Evolutionary conservation across 35 echinoderm and acorn worm species (phyloP), one percentile per base, ranked within the genome.

Genomic region (Amphiura filiformis): DNA sequence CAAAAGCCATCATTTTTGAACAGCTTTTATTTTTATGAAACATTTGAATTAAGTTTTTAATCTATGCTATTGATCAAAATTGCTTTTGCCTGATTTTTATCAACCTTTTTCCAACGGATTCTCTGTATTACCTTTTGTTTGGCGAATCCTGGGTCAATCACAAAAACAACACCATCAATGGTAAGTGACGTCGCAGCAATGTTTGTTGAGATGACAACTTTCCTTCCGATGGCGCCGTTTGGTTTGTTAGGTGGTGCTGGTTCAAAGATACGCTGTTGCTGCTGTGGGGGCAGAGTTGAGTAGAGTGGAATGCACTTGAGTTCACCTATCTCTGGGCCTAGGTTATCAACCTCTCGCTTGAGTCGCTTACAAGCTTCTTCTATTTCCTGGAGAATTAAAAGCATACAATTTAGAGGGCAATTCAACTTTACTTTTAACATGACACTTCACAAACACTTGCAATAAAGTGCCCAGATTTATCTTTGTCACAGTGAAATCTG

Each of bases 41-140:
- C n/a, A n/a, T n/a, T n/a, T n/a, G n/a, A n/a, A n/a, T n/a, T n/a
- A n/a, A n/a, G n/a, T n/a, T n/a, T n/a, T n/a, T n/a, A n/a, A n/a
- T n/a, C n/a, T n/a, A n/a, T n/a, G n/a, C n/a, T n/a, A n/a, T n/a
- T n/a, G n/a, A n/a, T n/a, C n/a, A n/a, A n/a, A n/a, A n/a, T n/a
- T n/a, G n/a, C n/a, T n/a, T n/a, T n/a, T n/a, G n/a, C n/a, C n/a
- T n/a, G n/a, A n/a, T n/a, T n/a, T n/a, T n/a, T n/a, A n/a, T n/a
- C n/a, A n/a, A n/a, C n/a, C n/a, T n/a, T n/a, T n/a, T n/a, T n/a
- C n/a, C n/a, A n/a, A n/a, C n/a, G n/a, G n/a, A n/a, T n/a, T n/a
- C n/a, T n/a, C n/a, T n/a, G n/a, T n/a, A n/a, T n/a, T 39, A 97
- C 95, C 92, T 97, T 97, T 75, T 97, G 95, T 76, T 97, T 97